These are phyloP conservation scores for Rousettus madagascariensis DNA, from an alignment of 2,797 vertebrate species.

Conservation along the genomic window DNA sequence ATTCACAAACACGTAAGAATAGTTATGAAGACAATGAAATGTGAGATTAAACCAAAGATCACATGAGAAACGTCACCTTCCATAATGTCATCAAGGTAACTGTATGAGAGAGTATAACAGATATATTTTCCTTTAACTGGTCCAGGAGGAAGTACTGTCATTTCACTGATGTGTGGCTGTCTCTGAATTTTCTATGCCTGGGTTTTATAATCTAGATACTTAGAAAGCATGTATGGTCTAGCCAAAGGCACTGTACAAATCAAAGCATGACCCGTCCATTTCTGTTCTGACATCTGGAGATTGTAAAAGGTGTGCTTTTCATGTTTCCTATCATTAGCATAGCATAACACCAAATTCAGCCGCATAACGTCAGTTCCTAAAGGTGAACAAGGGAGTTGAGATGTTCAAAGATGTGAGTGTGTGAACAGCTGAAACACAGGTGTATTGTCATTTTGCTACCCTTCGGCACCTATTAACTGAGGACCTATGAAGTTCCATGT, in stretches of 20 bases:
- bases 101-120: not conserved
- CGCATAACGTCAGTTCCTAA: not conserved
- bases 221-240: slow-evolving; percentile 7
- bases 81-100: not conserved
- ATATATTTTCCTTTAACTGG: not conserved
- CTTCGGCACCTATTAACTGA: not conserved
- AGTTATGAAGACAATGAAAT: not conserved
- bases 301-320: not conserved
- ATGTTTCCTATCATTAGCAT: slow-evolving; percentile 7
- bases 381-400: not conserved
- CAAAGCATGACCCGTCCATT: slow-evolving; percentile 10
- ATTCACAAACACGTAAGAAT: not conserved
- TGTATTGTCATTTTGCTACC: not conserved
- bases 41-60: not conserved
- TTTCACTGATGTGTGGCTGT: not conserved
- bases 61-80: not conserved
- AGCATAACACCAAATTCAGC: not conserved
- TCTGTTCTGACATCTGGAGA: slow-evolving; percentile 1
- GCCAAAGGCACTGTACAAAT: not conserved
- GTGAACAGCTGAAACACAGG: not conserved
- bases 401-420: not conserved
- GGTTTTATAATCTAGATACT: slow-evolving; percentile 24
- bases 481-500: not conserved
- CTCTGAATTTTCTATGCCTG: slow-evolving; percentile 26
- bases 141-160: not conserved